These are phyloP conservation scores for Callaeas wilsoni DNA, from an alignment of 2,113 vertebrate species.

Conservation along the genomic window DNA sequence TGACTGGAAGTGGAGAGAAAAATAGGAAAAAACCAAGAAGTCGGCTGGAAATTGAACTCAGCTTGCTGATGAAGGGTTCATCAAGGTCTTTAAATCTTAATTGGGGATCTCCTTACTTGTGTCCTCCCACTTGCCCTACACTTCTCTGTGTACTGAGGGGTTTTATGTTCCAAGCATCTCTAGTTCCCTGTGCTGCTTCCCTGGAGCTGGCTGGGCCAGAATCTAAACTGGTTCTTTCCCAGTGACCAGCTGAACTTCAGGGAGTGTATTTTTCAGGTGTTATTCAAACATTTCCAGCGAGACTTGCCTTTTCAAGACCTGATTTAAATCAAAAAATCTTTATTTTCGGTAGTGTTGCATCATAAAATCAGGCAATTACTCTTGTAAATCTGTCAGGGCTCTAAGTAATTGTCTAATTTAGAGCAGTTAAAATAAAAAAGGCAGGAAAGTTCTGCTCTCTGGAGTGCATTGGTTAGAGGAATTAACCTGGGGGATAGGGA, in stretches of 20 bases:
- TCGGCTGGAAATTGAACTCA: not conserved
- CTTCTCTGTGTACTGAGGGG: not conserved
- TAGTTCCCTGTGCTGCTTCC: not conserved
- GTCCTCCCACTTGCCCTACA: not conserved
- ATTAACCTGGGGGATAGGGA: not conserved
- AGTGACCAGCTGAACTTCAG: not conserved
- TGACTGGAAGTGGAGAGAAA: not conserved
- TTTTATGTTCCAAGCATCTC: not conserved
- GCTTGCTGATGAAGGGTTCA: not conserved
- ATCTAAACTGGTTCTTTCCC: not conserved
- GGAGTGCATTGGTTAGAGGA: not conserved
- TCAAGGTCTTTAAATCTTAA: not conserved
- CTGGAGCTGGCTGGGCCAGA: not conserved
- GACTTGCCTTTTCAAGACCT: not conserved
- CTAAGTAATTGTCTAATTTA: conserved; percentile 25
- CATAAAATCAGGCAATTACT: conserved; percentile 47
- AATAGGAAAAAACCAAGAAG: not conserved
- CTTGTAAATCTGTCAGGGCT: conserved; percentile 33
- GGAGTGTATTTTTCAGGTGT: not conserved
- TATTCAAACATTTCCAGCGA: not conserved
- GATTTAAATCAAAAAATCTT: conserved; percentile 2
- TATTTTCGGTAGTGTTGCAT: not conserved
- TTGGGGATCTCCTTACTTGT: not conserved
- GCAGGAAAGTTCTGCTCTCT: not conserved
- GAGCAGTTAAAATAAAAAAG: conserved; percentile 28